Percentiles rank a stretch among this genome's conserved stretches.
phyloP scores from a whole-genome alignment of 2,113 vertebrate species.

The Steatornis caripensis region DNA sequence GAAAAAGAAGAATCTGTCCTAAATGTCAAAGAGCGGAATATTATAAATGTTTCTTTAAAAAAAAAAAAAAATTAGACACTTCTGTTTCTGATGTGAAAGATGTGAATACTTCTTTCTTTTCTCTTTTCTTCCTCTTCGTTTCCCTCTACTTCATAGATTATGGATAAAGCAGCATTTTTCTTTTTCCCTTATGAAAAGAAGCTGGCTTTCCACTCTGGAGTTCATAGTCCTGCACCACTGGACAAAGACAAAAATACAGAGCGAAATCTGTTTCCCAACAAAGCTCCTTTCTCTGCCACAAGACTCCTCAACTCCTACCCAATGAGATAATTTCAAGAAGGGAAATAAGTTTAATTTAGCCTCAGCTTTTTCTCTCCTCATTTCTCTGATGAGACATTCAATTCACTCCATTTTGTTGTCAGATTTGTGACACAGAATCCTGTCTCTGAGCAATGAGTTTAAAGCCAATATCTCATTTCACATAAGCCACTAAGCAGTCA shows the following conservation, averaged over 20 bases:
- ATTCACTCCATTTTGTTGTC: constrained; percentile 52
- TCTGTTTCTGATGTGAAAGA: no score
- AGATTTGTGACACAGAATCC: constrained; percentile 40
- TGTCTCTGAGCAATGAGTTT: constrained; percentile 40
- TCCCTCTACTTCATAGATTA: not conserved
- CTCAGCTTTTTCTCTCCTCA: not conserved
- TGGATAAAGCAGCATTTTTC: not conserved
- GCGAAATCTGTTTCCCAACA: not conserved
- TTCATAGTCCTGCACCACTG: not conserved
- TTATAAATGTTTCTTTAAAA: not conserved
- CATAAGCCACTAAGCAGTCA: constrained; percentile 47
- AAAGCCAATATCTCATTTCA: constrained; percentile 62
- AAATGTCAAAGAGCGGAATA: not conserved
- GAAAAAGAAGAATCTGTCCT: not conserved
- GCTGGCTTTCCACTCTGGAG: not conserved
- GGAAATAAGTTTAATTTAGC: not conserved
- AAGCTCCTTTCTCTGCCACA: not conserved
- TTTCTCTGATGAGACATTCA: constrained; percentile 16
- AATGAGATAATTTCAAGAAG: not conserved
- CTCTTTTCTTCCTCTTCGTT: not conserved
- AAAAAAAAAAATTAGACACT: no score
- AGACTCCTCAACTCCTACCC: not conserved
- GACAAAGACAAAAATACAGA: not conserved
- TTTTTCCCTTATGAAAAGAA: not conserved
- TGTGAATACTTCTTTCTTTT: not conserved